phyloP scores from a whole-genome alignment of 1,140 invertebrate genomes.

The Drosophila virilis region DNA sequence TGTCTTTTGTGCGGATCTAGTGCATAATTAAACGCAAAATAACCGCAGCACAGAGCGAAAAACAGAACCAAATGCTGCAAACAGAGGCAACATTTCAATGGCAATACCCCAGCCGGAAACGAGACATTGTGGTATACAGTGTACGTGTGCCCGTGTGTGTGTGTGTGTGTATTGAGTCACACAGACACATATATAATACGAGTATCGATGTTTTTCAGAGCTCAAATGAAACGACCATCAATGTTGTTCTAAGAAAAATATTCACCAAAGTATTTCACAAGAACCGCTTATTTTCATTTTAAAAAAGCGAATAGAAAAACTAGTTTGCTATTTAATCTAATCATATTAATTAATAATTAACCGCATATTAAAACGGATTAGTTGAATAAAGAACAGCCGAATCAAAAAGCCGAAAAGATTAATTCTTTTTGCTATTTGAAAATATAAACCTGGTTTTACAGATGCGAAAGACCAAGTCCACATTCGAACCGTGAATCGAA shows the following conservation, averaged over 20 bases:
- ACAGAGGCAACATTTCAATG: constrained; percentile 38
- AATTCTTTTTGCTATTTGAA: no score
- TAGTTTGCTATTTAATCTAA: no score
- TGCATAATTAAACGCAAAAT: constrained; percentile 69
- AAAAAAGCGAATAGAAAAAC: no score
- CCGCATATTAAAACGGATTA: no score
- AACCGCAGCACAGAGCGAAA: constrained; percentile 40
- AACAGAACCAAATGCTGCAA: constrained; percentile 29
- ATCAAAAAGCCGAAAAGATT: no score
- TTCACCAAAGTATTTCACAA: neutral
- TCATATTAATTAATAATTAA: no score
- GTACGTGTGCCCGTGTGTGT: neutral
- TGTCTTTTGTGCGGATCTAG: constrained; percentile 37
- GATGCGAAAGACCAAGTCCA: no score
- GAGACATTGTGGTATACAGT: constrained; percentile 30
- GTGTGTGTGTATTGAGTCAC: constrained; percentile 10
- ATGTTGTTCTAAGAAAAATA: constrained; percentile 4
- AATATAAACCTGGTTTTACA: no score
- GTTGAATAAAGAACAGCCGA: no score
- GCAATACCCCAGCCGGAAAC: constrained; percentile 36
- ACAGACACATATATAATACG: neutral
- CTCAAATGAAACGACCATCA: neutral
- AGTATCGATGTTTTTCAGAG: constrained; percentile 41
- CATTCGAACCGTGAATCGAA: no score
- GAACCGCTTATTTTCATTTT: no score